Evolutionary conservation across 2,113 vertebrate species (phyloP), one percentile per base, ranked within the genome.

Genomic region (Plestiodon gilberti): DNA sequence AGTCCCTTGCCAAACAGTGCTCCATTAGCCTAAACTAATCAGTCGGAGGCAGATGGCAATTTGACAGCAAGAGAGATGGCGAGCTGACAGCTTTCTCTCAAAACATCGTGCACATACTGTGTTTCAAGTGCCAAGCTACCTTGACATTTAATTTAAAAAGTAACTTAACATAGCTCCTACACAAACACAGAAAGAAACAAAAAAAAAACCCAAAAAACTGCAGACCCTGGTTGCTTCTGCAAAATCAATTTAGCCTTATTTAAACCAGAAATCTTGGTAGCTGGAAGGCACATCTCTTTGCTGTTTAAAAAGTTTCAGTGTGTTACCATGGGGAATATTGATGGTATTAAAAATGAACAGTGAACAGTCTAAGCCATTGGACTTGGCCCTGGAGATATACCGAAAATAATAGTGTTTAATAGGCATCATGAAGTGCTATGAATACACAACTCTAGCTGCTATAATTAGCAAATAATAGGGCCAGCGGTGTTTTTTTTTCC

Each of bases 81-180:
- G 81, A 86, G 94, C 28, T 94, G 92, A 94, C 94, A 94, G 87
- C 81, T 89, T 94, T 89, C 92, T 90, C 77, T 94, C 90, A 94
- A 84, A 90, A 90, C 90, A 85, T 62, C 61, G 93, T 61, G 90
- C 84, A 88, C 76, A 59, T 28, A 84, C 22, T 81, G 23, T 83
- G 38, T 89, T 95, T 89, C 89, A 62, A 88, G 23, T 87, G 87
- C 89, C 92, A 88, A 82, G 70, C 65, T 92, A 82, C 76, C 92
- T 89, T 94, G 92, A 93, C 89, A 89, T 95, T 91, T 93, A 91
- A 95, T 96, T 96, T 2, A 30, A 86, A 93, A 91, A 91, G 28
- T 91, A 88, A 82, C 87, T 89, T 89, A 92, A 89, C 90, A 89
- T 81, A 87, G 88, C 75, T 87, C 76, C 90, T n/a, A 17, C 11